Base-by-base conservation (phyloP, 2,797 vertebrate species). In the Coracias cyanogaster region DNA sequence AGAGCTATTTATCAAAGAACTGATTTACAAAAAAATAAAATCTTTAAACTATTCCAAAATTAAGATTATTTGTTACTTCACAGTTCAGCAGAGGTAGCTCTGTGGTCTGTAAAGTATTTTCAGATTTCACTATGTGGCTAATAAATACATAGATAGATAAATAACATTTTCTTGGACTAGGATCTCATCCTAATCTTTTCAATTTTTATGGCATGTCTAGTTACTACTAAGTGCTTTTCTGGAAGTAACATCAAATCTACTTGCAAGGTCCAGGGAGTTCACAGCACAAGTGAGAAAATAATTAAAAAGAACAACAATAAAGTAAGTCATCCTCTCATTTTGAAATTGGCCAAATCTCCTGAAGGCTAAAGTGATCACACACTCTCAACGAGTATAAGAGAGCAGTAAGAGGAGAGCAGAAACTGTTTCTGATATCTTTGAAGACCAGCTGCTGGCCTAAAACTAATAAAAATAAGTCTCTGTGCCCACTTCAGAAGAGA, bases 401-500 rank as follows among this genome's bases (percentile, higher is more conserved):
- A 37, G 37, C 12, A 37, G 37, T 37, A 37, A 37, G 37, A 72
- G 31, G 28, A 94, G 31, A 61, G 41, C 7, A 90, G 15, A 84
- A 89, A 79, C 7, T 25, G 19, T 37, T 91, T 69, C 70, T 87
- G 46, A 10, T 91, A 64, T 31, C 73, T 92, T 70, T 91, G 78
- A 93, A 91, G 58, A 91, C 16, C 72, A 76, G 60, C 78, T 93
- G 66, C 70, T 90, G 66, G 72, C 58, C 60, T 85, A 87, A 93
- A 93, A 84, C n/a, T 73, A 89, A 91, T 66, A 84, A 93, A 55
- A 92, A 89, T 76, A 5, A 94, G 60, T 31, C n/a, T 92, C 66
- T 60, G 17, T 74, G 78, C 62, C 89, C 71, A 73, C 82, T 87
- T 91, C 60, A 90, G 64, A 92, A 82, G 58, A 57, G 22, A 67